Evolutionary conservation across 2,888 invertebrate genomes (phyloP).

Genomic region (Junonia oenone): DNA sequence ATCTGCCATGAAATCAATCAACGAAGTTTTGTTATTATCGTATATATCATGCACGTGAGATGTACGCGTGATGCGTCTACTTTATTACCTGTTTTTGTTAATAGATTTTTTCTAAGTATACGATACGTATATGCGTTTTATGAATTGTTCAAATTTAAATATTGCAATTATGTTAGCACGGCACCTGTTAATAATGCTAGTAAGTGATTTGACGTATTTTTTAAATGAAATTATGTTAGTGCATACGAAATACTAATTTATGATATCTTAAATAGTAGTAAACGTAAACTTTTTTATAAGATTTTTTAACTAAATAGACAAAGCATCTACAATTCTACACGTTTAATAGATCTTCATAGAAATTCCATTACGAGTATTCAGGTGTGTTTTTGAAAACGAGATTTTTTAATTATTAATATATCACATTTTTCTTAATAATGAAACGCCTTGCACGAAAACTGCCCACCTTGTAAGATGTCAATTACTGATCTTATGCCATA

Average conservation of each 20-base stretch:
- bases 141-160: not conserved
- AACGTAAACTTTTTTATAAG: not conserved
- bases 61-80: not conserved
- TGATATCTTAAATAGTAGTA: not conserved
- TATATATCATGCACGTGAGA: not conserved
- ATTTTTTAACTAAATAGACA: not conserved
- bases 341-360: not conserved
- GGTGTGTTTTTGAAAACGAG: not conserved
- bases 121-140: not conserved
- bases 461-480: conserved; percentile 19
- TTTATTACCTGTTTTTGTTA: not conserved
- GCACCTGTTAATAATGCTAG: not conserved
- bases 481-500: conserved; percentile 18
- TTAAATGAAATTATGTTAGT: not conserved
- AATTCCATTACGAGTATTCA: not conserved
- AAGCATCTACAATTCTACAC: not conserved
- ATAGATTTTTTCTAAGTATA: conserved; percentile 1
- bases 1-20: conserved; percentile 2
- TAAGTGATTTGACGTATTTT: not conserved
- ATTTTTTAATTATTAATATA: not conserved
- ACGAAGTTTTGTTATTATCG: conserved; percentile 6
- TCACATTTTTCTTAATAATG: not conserved
- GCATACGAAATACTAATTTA: not conserved
- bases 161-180: not conserved
- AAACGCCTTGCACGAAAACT: not conserved